phyloP scores from a whole-genome alignment of 1,140 invertebrate genomes.

The Metaphire vulgaris region DNA sequence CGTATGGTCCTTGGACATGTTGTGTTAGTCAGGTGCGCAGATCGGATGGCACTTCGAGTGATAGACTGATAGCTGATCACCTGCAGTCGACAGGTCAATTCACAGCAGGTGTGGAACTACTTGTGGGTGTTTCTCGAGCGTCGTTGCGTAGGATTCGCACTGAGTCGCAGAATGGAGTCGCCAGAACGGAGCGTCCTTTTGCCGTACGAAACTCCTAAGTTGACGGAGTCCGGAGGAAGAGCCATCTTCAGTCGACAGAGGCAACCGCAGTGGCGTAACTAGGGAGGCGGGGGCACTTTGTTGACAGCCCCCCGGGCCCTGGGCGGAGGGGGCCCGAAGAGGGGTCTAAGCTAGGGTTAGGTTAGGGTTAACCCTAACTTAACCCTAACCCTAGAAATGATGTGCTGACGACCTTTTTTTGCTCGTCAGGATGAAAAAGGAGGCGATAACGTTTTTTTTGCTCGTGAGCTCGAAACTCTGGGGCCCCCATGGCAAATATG shows the following conservation, averaged over 20 bases:
- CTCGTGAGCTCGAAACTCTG: too few relatives aligned
- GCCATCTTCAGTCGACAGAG: conserved; percentile 28
- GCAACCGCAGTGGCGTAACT: conserved; percentile 22
- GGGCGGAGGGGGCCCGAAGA: too few relatives aligned
- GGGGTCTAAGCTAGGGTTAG: too few relatives aligned
- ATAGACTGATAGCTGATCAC: conserved; percentile 26
- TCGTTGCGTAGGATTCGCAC: conserved; percentile 14
- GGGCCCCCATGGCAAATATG: too few relatives aligned
- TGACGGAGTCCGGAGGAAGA: conserved; percentile 27
- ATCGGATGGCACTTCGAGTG: conserved; percentile 19
- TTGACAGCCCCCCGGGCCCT: too few relatives aligned
- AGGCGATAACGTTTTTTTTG: too few relatives aligned
- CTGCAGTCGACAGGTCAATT: conserved; percentile 21
- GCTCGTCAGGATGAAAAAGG: too few relatives aligned
- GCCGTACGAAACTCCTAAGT: conserved; percentile 27
- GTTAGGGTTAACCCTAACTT: too few relatives aligned
- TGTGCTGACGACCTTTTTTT: too few relatives aligned
- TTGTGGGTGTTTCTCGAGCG: conserved; percentile 27
- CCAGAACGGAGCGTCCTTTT: conserved; percentile 29
- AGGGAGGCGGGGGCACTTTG: too few relatives aligned
- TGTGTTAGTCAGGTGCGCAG: conserved; percentile 12
- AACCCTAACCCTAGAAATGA: too few relatives aligned
- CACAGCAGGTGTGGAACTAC: conserved; percentile 15
- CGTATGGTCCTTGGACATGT: conserved; percentile 17
- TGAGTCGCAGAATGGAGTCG: conserved; percentile 13